Conservation (phyloP, 2,113 vertebrate genomes). For the Protobothrops flavoviridis region DNA sequence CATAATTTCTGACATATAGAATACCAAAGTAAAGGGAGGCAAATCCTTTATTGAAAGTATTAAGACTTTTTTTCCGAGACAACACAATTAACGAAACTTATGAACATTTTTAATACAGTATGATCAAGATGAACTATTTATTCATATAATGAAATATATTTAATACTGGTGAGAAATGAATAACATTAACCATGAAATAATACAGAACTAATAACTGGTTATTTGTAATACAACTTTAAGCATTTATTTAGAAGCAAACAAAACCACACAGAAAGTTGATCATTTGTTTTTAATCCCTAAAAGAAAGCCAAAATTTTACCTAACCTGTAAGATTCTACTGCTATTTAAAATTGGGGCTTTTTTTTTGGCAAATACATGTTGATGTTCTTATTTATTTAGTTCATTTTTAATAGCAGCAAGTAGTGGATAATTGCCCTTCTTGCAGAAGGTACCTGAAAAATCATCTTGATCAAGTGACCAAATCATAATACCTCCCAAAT, state of each 20-base stretch:
- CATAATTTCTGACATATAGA: neutral
- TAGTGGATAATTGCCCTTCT: conserved; percentile 74
- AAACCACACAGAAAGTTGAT: too few relatives aligned
- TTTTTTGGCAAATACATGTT: neutral
- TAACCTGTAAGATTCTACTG: neutral
- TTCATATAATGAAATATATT: neutral
- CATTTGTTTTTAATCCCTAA: neutral
- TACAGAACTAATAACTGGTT: neutral
- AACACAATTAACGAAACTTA: neutral
- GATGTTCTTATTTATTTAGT: neutral
- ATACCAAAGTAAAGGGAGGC: neutral
- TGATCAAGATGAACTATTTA: neutral
- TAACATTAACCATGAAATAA: neutral
- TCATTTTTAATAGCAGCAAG: conserved; percentile 71
- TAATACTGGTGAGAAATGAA: neutral
- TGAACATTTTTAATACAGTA: neutral
- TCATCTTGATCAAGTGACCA: conserved; percentile 82
- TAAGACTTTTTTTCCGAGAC: neutral
- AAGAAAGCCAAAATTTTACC: neutral
- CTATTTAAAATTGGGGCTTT: neutral
- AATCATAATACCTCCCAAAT: conserved; percentile 78
- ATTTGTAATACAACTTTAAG: neutral
- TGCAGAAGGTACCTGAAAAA: conserved; percentile 76
- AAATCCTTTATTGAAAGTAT: neutral
- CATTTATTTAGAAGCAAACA: neutral